A percentile compares a stretch with the other conserved stretches of the same genome.
Evolutionary conservation across 2,797 vertebrate genomes (phyloP).

Genomic region (Bryconaethiops microstoma): DNA sequence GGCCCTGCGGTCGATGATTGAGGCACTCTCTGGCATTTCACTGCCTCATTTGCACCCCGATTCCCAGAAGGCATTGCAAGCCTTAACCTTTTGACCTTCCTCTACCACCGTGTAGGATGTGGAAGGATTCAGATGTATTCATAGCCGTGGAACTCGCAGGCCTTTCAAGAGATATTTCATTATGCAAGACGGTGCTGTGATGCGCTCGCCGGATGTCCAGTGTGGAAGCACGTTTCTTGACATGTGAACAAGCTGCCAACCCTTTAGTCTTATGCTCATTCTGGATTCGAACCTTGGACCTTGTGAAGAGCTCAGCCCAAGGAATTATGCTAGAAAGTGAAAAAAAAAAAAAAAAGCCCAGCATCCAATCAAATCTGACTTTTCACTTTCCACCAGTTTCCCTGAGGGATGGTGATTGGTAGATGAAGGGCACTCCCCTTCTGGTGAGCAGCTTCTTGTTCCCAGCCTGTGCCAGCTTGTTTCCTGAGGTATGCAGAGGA

Average conservation of each 20-base stretch:
- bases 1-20: slow-evolving; percentile 19
- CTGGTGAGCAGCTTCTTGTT: slow-evolving; percentile 41
- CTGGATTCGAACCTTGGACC: not conserved
- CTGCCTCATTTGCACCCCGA: slow-evolving; percentile 35
- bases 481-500: slow-evolving; percentile 37
- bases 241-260: not conserved
- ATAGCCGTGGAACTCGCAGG: slow-evolving; percentile 5
- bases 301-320: not conserved
- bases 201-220: not conserved
- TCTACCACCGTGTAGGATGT: slow-evolving; percentile 17
- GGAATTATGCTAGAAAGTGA: not conserved
- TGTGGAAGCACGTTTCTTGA: slow-evolving; percentile 3
- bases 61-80: slow-evolving; percentile 16
- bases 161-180: not conserved
- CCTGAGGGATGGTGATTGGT: slow-evolving; percentile 21
- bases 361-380: slow-evolving; percentile 18
- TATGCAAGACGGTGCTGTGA: not conserved
- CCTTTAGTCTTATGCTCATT: not conserved
- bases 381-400: slow-evolving; percentile 9
- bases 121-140: slow-evolving; percentile 8
- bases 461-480: slow-evolving; percentile 30
- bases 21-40: slow-evolving; percentile 24
- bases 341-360: not conserved
- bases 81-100: slow-evolving; percentile 45
- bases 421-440: slow-evolving; percentile 35